Base-by-base conservation (phyloP, 2,888 invertebrate genomes). In the Orchestes rusci region DNA sequence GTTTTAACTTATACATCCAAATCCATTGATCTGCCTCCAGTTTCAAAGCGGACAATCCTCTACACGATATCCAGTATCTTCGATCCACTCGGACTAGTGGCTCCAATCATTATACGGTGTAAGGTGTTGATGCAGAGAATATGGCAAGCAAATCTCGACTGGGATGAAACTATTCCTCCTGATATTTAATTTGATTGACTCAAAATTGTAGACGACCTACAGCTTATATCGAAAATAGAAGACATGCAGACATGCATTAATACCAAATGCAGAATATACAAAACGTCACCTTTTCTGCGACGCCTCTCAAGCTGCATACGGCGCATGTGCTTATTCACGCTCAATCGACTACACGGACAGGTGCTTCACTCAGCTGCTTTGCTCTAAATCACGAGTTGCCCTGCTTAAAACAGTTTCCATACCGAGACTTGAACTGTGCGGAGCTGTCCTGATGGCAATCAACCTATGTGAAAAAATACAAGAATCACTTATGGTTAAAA, bases 401-500 rank as follows among this genome's bases (percentile, higher is more conserved):
- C n/a, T n/a, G n/a, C n/a, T n/a, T n/a, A n/a, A n/a, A n/a, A n/a
- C n/a, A n/a, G n/a, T n/a, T n/a, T n/a, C 42, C 45, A 12, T 47
- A 20, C 47, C 47, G 1, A 45, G 45, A 15, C 18, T 47, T n/a
- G 44, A 47, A 16, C 29, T 47, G 18, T 47, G 44, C 16, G 35
- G 38, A 20, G 47, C 45, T 16, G 10, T 39, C 12, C 23, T 47
- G 20, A 13, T 31, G 17, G n/a, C n/a, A n/a, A 32, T 35, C 1
- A 30, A 38, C 13, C 36, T 46, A 10, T 31, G 16, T 16, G 31
- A 39, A 8, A 40, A 40, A 18, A 4, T 40, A 8, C 32, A 34
- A 12, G 2, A 38, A 16, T 30, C 38, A 13, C 5, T 42, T 16
- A 19, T 12, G 10, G 2, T 36, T 12, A n/a, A 42, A 23, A 39